Conservation (phyloP, 2,888 invertebrate species). For the Cerastis rubricosa region DNA sequence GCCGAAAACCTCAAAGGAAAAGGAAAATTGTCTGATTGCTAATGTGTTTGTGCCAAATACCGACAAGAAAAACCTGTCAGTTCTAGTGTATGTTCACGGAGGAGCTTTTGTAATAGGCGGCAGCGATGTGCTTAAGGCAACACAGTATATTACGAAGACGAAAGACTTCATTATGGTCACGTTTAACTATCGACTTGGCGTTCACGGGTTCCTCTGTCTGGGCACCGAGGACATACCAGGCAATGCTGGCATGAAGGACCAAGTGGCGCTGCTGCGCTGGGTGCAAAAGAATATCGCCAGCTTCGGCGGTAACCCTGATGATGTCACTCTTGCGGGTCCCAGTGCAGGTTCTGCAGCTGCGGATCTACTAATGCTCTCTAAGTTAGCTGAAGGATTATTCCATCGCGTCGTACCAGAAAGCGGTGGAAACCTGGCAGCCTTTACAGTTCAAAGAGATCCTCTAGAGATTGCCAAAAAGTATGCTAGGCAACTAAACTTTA, state of each 20-base stretch:
- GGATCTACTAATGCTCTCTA: constrained; percentile 29
- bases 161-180: constrained; percentile 42
- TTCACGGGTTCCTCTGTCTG: constrained; percentile 73
- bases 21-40: constrained; percentile 68
- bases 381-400: constrained; percentile 27
- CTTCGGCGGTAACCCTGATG: constrained; percentile 78
- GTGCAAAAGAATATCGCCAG: constrained; percentile 75
- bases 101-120: constrained; percentile 59
- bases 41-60: constrained; percentile 70
- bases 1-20: not conserved
- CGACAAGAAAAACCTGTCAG: constrained; percentile 66
- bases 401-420: constrained; percentile 39
- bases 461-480: constrained; percentile 14
- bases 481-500: constrained; percentile 26
- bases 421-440: constrained; percentile 38
- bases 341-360: constrained; percentile 36
- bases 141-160: constrained; percentile 20
- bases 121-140: not conserved
- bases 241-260: constrained; percentile 75
- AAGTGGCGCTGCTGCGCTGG: constrained; percentile 71
- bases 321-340: constrained; percentile 65
- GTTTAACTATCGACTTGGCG: constrained; percentile 75
- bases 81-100: constrained; percentile 71
- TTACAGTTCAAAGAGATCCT: constrained; percentile 38
- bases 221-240: constrained; percentile 73